A percentile compares a stretch with the other conserved stretches of the same genome.
Conservation (phyloP, 2,797 vertebrate genomes). For the Rhadinocentrus ornatus region DNA sequence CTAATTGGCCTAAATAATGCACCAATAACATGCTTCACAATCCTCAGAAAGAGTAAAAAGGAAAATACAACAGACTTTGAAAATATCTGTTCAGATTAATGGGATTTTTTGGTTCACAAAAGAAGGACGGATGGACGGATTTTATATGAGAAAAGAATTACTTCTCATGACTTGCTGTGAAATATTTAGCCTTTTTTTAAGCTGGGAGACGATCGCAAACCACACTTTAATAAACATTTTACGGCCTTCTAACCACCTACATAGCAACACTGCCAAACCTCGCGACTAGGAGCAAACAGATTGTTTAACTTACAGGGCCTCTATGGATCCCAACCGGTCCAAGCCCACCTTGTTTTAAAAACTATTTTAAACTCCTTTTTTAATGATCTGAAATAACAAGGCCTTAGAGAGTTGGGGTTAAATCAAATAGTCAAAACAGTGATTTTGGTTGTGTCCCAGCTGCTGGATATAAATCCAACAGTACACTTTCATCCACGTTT, state of each 20-base stretch:
- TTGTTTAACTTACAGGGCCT: constrained; percentile 18
- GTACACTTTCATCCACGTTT: background rate
- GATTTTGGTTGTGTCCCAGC: background rate
- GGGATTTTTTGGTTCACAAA: no score
- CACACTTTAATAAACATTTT: background rate
- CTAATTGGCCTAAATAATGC: background rate
- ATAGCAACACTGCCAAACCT: background rate
- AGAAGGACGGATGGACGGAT: no score
- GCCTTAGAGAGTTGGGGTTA: constrained; percentile 1
- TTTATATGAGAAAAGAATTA: background rate
- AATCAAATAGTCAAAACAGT: constrained; percentile 15
- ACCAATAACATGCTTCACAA: background rate
- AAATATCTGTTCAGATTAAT: no score
- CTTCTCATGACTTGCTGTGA: background rate
- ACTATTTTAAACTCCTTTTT: constrained; percentile 20
- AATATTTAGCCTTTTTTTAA: background rate
- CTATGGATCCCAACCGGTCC: background rate
- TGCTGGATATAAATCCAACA: background rate
- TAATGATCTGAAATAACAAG: constrained; percentile 14
- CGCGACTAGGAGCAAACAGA: background rate
- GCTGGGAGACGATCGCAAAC: background rate
- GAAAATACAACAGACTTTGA: background rate
- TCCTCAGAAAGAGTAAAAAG: no score
- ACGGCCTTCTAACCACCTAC: background rate
- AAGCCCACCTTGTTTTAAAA: constrained; percentile 7